Evolutionary conservation across 2,888 invertebrate genomes (phyloP), one percentile per base, ranked within the genome.

Genomic region (Cryptus viduatorius): DNA sequence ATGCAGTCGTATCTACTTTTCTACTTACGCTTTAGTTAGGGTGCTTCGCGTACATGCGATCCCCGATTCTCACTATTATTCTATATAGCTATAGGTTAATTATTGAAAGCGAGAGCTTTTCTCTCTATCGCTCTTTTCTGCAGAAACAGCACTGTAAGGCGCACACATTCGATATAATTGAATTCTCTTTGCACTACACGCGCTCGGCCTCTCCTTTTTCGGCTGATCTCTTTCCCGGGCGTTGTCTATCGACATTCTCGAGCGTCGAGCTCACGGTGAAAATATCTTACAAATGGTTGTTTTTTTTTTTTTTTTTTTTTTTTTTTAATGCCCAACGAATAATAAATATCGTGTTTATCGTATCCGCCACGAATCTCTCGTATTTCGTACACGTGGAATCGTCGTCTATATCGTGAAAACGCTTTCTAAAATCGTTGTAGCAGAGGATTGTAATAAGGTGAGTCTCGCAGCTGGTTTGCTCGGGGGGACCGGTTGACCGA

Each of bases 1-100:
- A 93, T 93, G 93, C 93, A 93, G 90, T 92, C 89, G 92, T 93
- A 92, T 91, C 92, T 93, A 91, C 91, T 93, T 92, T 92, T 92
- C 92, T 91, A 91, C 92, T 92, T 92, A 92, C 89, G 89, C 86
- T 90, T 90, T 90, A 90, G 92, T 91, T 91, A 89, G 90, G 92
- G 92, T 92, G 92, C 92, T 92, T 92, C 92, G 87, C 88, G 84
- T 88, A 87, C 89, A 91, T 88, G 89, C 89, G 87, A 90, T 29
- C 61, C 14, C 31, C 61, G 19, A 24, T 14, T 19, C 59, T 14
- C 29, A 5, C 24, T 68, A 44, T 19, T 59, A 56, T 69, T 44
- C 64, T 75, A 24, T 65, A 56, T 77, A 78, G 42, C 44, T 64
- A 46, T 59, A 77, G 24, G 37, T 61, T 78, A 73, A 78, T 82